phyloP scores from a whole-genome alignment of 2,888 invertebrate species.

The Leuctra nigra region DNA sequence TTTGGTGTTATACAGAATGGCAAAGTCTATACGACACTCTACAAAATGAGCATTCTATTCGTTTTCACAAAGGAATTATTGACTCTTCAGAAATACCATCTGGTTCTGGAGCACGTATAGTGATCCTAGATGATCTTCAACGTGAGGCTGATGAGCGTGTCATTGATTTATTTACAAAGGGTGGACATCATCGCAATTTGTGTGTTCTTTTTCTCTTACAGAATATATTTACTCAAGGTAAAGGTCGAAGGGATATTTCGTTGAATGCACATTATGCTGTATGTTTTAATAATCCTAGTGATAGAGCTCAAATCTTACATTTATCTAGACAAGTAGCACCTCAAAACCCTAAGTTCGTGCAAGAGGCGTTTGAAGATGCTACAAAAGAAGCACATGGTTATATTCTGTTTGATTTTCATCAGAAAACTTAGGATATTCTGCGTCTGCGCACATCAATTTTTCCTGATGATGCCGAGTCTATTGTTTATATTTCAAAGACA shows the following conservation, averaged over 20 bases:
- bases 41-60: not conserved
- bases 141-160: not conserved
- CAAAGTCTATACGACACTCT: not conserved
- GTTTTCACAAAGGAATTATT: conserved; percentile 6
- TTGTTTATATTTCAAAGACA: not conserved
- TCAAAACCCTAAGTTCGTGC: conserved; percentile 27
- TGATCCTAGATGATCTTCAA: conserved; percentile 10
- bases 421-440: conserved; percentile 22
- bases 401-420: conserved; percentile 29
- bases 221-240: conserved; percentile 31
- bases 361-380: conserved; percentile 29
- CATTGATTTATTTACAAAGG: conserved; percentile 14
- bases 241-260: conserved; percentile 29
- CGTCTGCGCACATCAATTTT: not conserved
- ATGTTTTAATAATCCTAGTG: conserved; percentile 30
- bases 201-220: conserved; percentile 29
- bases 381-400: conserved; percentile 28
- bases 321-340: conserved; percentile 28
- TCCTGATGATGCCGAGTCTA: conserved; percentile 21
- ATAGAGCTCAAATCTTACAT: conserved; percentile 28
- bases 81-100: too few species aligned
- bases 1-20: conserved; percentile 2
- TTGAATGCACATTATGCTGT: conserved; percentile 31
- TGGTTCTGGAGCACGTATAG: not conserved
- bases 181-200: conserved; percentile 5